Evolutionary conservation across 2,888 invertebrate species (phyloP), one percentile per base, ranked within the genome.

Genomic region (Rhimphoctona megacephalus): DNA sequence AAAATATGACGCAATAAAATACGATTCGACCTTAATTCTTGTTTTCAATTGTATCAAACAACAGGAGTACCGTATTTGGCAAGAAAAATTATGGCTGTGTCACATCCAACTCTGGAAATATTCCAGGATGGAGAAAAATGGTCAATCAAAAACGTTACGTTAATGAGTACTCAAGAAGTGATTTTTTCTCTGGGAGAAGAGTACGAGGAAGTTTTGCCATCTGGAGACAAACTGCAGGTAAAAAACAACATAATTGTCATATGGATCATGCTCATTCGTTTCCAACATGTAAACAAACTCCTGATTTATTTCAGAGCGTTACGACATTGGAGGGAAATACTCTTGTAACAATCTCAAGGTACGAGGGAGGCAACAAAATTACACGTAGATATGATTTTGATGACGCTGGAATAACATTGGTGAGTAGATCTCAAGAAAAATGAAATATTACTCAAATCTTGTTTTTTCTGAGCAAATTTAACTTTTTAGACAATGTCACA

Each of bases 171-270:
- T 11, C 93, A 94, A 8, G 95, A 95, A 90, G 90, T 93, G 46
- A 95, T 94, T 83, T 96, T 96, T 91, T 95, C 95, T 91, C 91
- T 96, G 36, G 96, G 95, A 19, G 96, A 96, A 90, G 96, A 96
- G 90, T 96, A 96, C 94, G 96, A 96, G 83, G 96, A 97, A 92
- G 92, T 94, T 22, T 96, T 97, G 96, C 96, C 96, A 4, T 95
- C 95, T 85, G 95, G 96, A 92, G 94, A 93, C 67, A 91, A 89
- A 22, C 90, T 95, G 57, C 95, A 95, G 92, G 95, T 95, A 92
- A 57, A 46, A 61, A n/a, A 39, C 67, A 73, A 81, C 5, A 0
- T 17, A 30, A 7, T 57, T 36, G 14, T 73, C 7, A 22, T 22
- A 73, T 5, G 11, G 22, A 33, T 33, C 0, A 36, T 54, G 17